Percentiles rank a stretch among this genome's conserved stretches.
These are phyloP conservation scores for Triplophysa yarkandensis DNA, from an alignment of 2,797 vertebrate genomes.

Conservation along the genomic window DNA sequence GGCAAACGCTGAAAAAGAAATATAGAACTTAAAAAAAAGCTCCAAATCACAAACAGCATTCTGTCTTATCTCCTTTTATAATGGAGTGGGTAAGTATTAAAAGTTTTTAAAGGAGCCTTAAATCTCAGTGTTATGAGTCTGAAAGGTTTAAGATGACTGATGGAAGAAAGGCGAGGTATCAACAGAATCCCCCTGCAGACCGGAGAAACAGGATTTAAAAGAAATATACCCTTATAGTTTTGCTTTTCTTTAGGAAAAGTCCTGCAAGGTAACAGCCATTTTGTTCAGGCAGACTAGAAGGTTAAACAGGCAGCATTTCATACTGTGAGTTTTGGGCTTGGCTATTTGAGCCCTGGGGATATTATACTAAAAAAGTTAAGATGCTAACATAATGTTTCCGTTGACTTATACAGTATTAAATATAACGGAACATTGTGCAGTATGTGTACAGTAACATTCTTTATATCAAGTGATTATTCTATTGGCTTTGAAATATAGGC, in stretches of 20 bases:
- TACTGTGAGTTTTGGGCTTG: no score
- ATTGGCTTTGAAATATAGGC: no score
- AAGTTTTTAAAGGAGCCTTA: conserved; percentile 35
- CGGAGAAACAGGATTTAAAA: conserved; percentile 19
- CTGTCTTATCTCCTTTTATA: conserved; percentile 40
- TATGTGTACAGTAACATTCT: no score
- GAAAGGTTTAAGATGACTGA: conserved; percentile 14
- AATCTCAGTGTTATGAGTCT: conserved; percentile 30
- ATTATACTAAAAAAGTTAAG: neutral
- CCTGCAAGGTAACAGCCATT: neutral
- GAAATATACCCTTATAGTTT: conserved; percentile 11
- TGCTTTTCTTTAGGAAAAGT: conserved; percentile 9
- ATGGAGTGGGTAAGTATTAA: conserved; percentile 38
- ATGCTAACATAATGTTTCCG: no score
- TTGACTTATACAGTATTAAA: no score
- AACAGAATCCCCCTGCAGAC: conserved; percentile 10
- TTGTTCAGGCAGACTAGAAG: neutral
- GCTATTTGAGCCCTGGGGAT: no score
- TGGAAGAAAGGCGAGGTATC: neutral
- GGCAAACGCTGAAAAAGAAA: conserved; percentile 41
- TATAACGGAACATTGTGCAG: no score
- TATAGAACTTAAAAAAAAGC: conserved; percentile 19
- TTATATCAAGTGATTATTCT: no score
- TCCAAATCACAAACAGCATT: conserved; percentile 45
- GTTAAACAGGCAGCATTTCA: neutral